A percentile compares a stretch with the other conserved stretches of the same genome.
Evolutionary conservation across 2,888 invertebrate species (phyloP).

Genomic region (Mesorhabditis sp.): DNA sequence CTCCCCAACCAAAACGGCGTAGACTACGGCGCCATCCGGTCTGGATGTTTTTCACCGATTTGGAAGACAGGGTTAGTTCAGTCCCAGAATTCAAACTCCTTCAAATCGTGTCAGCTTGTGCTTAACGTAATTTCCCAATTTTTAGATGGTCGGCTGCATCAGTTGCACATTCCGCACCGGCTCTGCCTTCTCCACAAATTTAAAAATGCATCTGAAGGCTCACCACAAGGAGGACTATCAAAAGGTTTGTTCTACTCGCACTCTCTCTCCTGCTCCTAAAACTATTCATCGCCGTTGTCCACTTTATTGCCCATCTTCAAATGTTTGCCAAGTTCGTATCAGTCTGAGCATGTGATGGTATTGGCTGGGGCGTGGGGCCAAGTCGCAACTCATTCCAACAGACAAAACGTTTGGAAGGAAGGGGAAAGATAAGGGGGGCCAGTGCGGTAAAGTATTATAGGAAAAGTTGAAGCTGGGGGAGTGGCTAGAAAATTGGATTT

Average conservation of each 20-base stretch:
- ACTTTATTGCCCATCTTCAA: neutral
- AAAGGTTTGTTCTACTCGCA: constrained; percentile 18
- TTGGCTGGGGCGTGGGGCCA: neutral
- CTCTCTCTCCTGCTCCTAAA: neutral
- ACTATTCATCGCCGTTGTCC: neutral
- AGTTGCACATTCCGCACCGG: constrained; percentile 50
- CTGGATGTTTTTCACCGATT: constrained; percentile 51
- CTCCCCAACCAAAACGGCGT: constrained; percentile 42
- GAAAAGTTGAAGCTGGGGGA: too few species aligned
- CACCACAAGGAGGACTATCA: constrained; percentile 50
- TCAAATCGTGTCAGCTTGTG: neutral
- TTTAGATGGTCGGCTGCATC: constrained; percentile 49
- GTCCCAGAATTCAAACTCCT: neutral
- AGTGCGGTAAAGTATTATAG: neutral
- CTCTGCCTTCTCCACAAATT: constrained; percentile 49
- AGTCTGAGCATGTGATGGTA: neutral
- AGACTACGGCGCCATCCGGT: constrained; percentile 50
- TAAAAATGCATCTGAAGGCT: constrained; percentile 52
- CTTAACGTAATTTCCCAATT: neutral
- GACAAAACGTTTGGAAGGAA: neutral
- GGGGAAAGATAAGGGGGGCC: neutral
- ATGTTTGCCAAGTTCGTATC: constrained; percentile 6
- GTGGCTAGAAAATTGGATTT: too few species aligned
- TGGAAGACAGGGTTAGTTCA: constrained; percentile 44
- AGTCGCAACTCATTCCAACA: neutral